These are phyloP conservation scores for Holothuria glaberrima DNA, from an alignment of 35 echinoderm and acorn worm genomes.

Conservation along the genomic window DNA sequence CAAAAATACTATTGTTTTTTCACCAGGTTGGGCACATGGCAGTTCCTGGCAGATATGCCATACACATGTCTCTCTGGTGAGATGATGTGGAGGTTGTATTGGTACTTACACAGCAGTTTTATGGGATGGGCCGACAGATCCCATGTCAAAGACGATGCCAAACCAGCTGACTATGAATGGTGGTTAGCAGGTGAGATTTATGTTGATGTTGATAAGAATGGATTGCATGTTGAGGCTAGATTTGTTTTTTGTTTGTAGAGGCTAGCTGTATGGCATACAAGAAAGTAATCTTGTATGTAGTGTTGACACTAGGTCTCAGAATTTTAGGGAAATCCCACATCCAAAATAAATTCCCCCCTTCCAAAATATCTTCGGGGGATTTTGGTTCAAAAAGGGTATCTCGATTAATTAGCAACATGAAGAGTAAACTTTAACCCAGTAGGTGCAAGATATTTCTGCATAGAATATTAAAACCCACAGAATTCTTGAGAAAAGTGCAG, in stretches of 20 bases:
- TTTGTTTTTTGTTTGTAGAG: not conserved
- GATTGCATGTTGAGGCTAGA: too few species aligned
- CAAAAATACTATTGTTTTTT: not conserved
- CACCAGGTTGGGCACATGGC: conserved; percentile 86
- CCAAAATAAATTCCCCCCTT: too few species aligned
- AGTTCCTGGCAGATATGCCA: conserved; percentile 95
- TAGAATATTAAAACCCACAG: too few species aligned
- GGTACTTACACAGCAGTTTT: conserved; percentile 78
- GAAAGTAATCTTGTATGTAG: too few species aligned
- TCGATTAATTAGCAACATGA: too few species aligned
- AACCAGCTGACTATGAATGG: conserved; percentile 79
- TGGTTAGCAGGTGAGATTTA: conserved; percentile 65
- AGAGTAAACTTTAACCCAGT: too few species aligned
- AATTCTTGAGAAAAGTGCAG: too few species aligned
- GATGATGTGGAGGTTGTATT: conserved; percentile 96
- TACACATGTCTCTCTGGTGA: conserved; percentile 74
- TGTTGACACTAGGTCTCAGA: too few species aligned
- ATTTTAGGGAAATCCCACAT: too few species aligned
- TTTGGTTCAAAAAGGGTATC: too few species aligned
- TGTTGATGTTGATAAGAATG: not conserved
- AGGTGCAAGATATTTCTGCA: too few species aligned
- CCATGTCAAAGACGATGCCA: conserved; percentile 58
- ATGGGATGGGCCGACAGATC: conserved; percentile 51
- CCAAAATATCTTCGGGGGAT: too few species aligned
- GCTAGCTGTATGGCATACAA: not conserved